Percentiles rank a stretch among this genome's conserved stretches.
These are phyloP conservation scores for Dilophus febrilis DNA, from an alignment of 2,888 invertebrate genomes.

Conservation along the genomic window DNA sequence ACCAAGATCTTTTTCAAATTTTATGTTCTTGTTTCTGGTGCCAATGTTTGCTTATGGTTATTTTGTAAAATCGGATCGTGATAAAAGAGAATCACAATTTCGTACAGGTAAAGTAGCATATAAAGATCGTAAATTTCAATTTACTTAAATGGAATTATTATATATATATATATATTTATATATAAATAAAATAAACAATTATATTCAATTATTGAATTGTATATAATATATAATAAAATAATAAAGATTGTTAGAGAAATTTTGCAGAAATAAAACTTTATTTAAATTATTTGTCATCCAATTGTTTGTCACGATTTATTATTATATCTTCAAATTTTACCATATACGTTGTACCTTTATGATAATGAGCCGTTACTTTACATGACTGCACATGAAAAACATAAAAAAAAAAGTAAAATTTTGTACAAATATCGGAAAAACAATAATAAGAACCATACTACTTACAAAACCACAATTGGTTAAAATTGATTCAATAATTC, in stretches of 20 bases:
- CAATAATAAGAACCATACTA: no score
- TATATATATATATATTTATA: no score
- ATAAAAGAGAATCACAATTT: conserved; percentile 36
- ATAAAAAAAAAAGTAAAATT: neutral
- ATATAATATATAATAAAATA: no score
- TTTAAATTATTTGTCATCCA: conserved; percentile 62
- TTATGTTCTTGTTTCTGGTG: conserved; percentile 27
- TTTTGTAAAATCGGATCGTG: conserved; percentile 35
- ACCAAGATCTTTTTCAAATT: no score
- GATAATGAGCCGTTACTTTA: conserved; percentile 97
- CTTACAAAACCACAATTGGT: conserved; percentile 93
- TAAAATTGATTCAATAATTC: conserved; percentile 91
- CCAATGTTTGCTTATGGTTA: conserved; percentile 40
- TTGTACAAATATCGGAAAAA: neutral
- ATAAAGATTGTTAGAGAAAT: no score
- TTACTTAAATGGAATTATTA: no score
- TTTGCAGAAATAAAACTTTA: no score
- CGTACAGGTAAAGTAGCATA: conserved; percentile 59
- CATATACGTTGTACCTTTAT: conserved; percentile 98
- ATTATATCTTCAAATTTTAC: conserved; percentile 93
- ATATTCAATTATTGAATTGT: no score
- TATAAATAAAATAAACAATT: no score
- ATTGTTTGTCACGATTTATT: conserved; percentile 73
- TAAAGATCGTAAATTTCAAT: conserved; percentile 53
- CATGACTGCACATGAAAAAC: conserved; percentile 58